Evolutionary conservation across 37 sponge, comb jelly and placozoan genomes (phyloP), one percentile per base, ranked within the genome.

Genomic region (Trichoplax adhaerens): DNA sequence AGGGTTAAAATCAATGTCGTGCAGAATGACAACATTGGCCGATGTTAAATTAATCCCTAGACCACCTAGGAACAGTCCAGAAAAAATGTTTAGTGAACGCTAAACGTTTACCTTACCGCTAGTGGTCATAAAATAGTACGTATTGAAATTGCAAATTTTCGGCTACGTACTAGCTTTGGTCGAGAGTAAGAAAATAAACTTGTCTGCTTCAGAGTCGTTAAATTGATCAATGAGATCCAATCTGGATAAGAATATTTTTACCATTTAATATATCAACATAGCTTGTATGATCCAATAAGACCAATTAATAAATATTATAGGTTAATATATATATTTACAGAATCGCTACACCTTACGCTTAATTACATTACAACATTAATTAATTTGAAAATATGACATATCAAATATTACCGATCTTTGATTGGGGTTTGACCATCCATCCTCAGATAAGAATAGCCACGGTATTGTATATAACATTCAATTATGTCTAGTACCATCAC

Each of bases 1-100:
- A 3, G 83, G 83, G 62, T 82, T 82, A 48, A 82, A 77, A 69
- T 82, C 83, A 77, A 82, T 82, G 56, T 82, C 83, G 52, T 82
- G 68, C 10, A 82, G 8, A 56, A 82, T 65, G 1, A 77, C 83
- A 52, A 82, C 78, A 82, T 77, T 82, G 69, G 83, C 83, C 5
- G 83, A 65, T 2, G 83, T 77, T 48, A 82, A 65, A 65, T 82
- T 82, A 64, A 82, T 82, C 2, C 83, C 83, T 53, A 82, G 78
- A 54, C 83, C 83, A 8, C 83, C 83, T 82, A 29, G 29, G 29
- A 29, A 65, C 56, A 72, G 1, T 65, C 47, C 50, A 50, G 49
- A 12, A 3, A 65, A 4, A 29, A 47, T 12, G 12, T 60, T n/a
- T 8, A n/a, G 62, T 60, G 62, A 60, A 12, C 12, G 12, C 62